These are phyloP conservation scores for Barnardius zonarius DNA, from an alignment of 2,113 vertebrate genomes.

Conservation along the genomic window DNA sequence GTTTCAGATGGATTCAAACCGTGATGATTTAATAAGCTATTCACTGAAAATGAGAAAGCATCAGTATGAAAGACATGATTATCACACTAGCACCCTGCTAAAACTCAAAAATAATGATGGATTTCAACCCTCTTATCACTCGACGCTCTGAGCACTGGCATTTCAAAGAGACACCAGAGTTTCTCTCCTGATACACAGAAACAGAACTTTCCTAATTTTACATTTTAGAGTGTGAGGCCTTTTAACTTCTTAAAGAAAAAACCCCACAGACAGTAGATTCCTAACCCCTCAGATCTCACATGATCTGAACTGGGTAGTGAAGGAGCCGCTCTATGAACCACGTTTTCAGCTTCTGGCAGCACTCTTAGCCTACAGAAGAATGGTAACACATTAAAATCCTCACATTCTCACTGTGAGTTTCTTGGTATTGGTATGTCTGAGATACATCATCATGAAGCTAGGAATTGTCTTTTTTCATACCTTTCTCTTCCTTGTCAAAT, in stretches of 20 bases:
- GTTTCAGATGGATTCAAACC: not conserved
- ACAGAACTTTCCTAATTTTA: not conserved
- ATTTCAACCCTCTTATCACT: not conserved
- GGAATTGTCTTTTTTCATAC: not conserved
- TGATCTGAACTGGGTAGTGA: not conserved
- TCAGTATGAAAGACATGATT: not conserved
- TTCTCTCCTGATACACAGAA: not conserved
- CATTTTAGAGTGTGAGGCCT: not conserved
- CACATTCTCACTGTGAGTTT: not conserved
- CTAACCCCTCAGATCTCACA: not conserved
- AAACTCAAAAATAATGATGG: not conserved
- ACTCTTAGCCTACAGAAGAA: not conserved
- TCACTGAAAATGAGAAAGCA: not conserved
- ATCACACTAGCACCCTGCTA: not conserved
- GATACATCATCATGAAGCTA: not conserved
- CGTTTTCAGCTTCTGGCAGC: constrained; percentile 24
- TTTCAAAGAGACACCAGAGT: not conserved
- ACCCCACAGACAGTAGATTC: not conserved
- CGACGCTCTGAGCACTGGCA: not conserved
- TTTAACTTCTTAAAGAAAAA: not conserved
- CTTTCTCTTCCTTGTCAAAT: constrained; percentile 8
- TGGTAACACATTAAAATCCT: not conserved
- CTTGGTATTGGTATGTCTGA: not conserved
- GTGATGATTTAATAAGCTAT: not conserved
- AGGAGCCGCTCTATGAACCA: not conserved